Conservation (phyloP, 2,888 invertebrate genomes). For the Steinernema hermaphroditum region DNA sequence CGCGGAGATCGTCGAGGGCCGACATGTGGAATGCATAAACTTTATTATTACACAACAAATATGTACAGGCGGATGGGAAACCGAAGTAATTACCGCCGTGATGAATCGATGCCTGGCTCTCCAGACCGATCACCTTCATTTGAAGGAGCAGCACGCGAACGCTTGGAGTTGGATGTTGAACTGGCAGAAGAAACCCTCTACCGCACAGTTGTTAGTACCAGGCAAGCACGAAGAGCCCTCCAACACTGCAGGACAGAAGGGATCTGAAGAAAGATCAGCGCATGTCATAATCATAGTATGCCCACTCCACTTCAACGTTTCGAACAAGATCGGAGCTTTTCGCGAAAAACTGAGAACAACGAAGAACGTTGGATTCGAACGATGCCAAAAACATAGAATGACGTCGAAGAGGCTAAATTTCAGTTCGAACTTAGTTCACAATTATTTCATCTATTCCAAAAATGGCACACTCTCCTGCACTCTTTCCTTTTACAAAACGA, state of each 20-base stretch:
- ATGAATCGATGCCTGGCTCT: neutral
- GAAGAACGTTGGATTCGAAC: too few species aligned
- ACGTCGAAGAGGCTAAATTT: too few species aligned
- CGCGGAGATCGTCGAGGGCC: constrained; percentile 14
- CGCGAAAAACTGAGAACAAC: neutral
- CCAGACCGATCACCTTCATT: neutral
- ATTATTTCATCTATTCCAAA: too few species aligned
- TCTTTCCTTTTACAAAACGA: too few species aligned
- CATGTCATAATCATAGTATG: too few species aligned
- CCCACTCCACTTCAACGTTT: too few species aligned
- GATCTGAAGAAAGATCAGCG: constrained; percentile 36
- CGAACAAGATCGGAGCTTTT: too few species aligned
- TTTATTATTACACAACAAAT: constrained; percentile 30
- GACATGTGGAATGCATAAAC: constrained; percentile 30
- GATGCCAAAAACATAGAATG: too few species aligned
- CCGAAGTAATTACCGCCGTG: neutral
- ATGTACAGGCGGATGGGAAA: constrained; percentile 14
- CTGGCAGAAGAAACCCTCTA: constrained; percentile 43
- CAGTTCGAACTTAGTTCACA: too few species aligned
- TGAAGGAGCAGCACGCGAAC: constrained; percentile 39
- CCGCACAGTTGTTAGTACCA: constrained; percentile 35
- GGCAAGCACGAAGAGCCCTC: constrained; percentile 33
- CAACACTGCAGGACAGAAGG: constrained; percentile 39
- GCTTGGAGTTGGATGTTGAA: constrained; percentile 39
- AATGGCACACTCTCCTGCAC: too few species aligned